These are phyloP conservation scores for Myoxocephalus aenaeus DNA, from an alignment of 2,797 vertebrate species.

Conservation along the genomic window DNA sequence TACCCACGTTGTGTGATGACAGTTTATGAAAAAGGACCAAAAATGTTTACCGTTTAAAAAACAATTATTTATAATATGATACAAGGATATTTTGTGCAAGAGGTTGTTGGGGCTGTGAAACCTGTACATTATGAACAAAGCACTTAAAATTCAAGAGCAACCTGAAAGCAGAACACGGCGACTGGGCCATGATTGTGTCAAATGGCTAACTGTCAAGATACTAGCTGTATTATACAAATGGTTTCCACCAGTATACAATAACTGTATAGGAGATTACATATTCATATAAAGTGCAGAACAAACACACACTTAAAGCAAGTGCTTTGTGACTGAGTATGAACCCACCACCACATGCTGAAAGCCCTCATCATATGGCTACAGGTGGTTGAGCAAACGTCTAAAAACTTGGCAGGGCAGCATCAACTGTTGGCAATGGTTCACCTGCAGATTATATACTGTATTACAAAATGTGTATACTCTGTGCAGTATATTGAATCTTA, in stretches of 20 bases:
- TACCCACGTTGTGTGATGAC: constrained; percentile 20
- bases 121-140: constrained; percentile 88
- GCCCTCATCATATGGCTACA: constrained; percentile 57
- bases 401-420: constrained; percentile 67
- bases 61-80: constrained; percentile 99
- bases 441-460: constrained; percentile 66
- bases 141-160: constrained; percentile 76
- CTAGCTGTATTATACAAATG: constrained; percentile 76
- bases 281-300: constrained; percentile 95
- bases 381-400: constrained; percentile 51
- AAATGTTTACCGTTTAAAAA: constrained; percentile 77
- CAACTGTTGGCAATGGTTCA: constrained; percentile 53
- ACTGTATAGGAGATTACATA: constrained; percentile 82
- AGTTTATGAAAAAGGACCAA: constrained; percentile 49
- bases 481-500: constrained; percentile 89
- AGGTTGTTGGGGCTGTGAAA: constrained; percentile 90
- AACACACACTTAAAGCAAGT: constrained; percentile 84
- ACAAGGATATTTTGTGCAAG: constrained; percentile 99
- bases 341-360: constrained; percentile 67
- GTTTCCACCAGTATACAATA: constrained; percentile 79
- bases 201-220: constrained; percentile 65
- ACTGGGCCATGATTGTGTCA: constrained; percentile 75
- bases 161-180: constrained; percentile 78
- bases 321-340: constrained; percentile 70
- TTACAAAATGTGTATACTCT: constrained; percentile 81